Percentiles rank a stretch among this genome's conserved stretches.
Conservation (phyloP, 2,888 invertebrate genomes). For the Tyria jacobaeae region DNA sequence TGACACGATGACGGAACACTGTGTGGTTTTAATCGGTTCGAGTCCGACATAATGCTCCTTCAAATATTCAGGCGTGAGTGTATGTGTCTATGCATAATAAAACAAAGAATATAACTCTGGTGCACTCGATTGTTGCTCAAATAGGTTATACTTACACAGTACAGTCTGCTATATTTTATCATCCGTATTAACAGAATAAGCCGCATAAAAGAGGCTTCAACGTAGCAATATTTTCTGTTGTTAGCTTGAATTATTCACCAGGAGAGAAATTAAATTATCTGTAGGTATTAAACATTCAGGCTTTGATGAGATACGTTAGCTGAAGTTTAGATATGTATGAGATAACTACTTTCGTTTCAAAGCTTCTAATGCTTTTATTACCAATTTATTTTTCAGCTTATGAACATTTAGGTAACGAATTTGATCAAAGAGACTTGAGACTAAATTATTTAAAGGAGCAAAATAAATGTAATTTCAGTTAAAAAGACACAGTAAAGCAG, state of each 20-base stretch:
- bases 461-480: no score
- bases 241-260: slow-evolving; percentile 53
- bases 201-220: slow-evolving; percentile 31
- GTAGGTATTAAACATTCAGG: slow-evolving; percentile 45
- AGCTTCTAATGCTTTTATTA: neutral
- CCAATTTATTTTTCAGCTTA: neutral
- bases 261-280: slow-evolving; percentile 57
- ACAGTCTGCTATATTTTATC: slow-evolving; percentile 18
- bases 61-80: no score
- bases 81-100: no score
- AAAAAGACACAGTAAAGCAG: neutral
- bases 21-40: no score
- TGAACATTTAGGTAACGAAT: neutral
- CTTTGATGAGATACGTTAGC: slow-evolving; percentile 39
- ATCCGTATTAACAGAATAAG: slow-evolving; percentile 45
- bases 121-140: neutral
- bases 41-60: no score
- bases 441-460: neutral
- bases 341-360: slow-evolving; percentile 26
- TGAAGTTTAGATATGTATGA: slow-evolving; percentile 43
- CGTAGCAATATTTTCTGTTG: slow-evolving; percentile 39
- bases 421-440: no score
- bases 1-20: no score
- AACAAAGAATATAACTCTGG: neutral
- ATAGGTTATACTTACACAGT: slow-evolving; percentile 1